phyloP scores from a whole-genome alignment of 2,797 vertebrate genomes.

The Meda fulgida region DNA sequence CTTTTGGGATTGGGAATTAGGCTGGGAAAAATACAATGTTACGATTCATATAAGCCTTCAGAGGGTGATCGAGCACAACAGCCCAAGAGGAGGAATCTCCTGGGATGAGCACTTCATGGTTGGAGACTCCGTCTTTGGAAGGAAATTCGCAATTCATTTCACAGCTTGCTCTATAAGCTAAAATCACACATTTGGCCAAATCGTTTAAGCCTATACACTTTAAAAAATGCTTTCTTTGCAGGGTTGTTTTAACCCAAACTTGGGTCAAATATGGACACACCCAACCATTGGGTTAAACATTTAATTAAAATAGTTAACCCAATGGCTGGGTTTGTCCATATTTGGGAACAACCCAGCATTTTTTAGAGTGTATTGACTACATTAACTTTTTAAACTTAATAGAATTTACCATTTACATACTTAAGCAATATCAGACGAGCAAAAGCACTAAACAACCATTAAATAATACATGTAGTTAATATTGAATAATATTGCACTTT shows the following conservation, averaged over 20 bases:
- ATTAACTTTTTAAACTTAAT: background rate
- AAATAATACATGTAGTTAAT: no score
- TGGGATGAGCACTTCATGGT: constrained; percentile 46
- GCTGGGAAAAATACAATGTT: constrained; percentile 67
- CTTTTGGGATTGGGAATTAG: constrained; percentile 61
- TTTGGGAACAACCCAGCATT: no score
- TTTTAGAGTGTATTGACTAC: background rate
- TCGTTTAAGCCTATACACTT: background rate
- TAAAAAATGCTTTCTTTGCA: no score
- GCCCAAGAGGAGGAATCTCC: constrained; percentile 57
- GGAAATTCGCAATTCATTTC: constrained; percentile 13
- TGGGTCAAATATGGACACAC: no score
- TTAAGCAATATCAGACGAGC: background rate
- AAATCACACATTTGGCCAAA: background rate
- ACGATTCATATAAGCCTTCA: constrained; percentile 36
- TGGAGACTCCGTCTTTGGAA: constrained; percentile 27
- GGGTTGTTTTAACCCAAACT: no score
- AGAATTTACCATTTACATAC: background rate
- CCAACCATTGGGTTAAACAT: no score
- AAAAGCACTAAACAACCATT: no score
- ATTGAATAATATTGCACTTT: no score
- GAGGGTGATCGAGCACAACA: constrained; percentile 42
- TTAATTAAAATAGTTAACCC: no score
- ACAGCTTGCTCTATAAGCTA: constrained; percentile 13
- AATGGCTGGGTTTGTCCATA: no score